These are phyloP conservation scores for Sterna hirundo DNA, from an alignment of 2,113 vertebrate genomes.

Conservation along the genomic window DNA sequence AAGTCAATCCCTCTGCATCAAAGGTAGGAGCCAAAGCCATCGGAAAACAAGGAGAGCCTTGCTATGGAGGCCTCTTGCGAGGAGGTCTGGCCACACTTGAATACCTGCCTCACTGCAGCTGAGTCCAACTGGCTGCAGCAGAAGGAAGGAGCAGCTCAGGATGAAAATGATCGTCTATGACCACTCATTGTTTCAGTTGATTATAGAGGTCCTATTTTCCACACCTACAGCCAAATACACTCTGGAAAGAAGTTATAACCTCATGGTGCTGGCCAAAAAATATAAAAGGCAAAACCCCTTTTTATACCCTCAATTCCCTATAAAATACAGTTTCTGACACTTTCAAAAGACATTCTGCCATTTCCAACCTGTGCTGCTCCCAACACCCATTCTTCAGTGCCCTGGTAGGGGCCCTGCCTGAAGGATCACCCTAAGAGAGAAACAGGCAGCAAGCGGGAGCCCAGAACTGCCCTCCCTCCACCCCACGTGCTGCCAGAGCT, in stretches of 20 bases:
- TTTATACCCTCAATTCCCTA: neutral
- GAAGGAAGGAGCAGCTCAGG: neutral
- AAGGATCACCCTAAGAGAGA: neutral
- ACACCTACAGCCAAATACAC: neutral
- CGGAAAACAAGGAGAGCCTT: neutral
- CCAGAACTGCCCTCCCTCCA: neutral
- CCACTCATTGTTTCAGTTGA: neutral
- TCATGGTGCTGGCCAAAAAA: neutral
- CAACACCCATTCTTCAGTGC: neutral
- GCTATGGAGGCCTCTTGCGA: neutral
- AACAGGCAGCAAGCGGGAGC: neutral
- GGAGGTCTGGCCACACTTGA: neutral
- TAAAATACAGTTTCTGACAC: neutral
- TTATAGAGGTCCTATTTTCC: neutral
- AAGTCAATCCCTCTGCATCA: neutral
- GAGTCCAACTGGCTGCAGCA: neutral
- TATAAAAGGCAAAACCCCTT: neutral
- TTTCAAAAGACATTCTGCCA: neutral
- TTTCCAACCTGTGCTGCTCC: neutral
- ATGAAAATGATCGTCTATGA: fast-evolving
- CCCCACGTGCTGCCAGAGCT: neutral
- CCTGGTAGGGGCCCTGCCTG: neutral
- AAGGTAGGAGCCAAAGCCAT: neutral
- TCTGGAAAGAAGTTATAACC: neutral
- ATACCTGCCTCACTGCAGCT: neutral